Evolutionary conservation across 2,113 vertebrate species (phyloP).

Genomic region (Gallinago paraguaiae): DNA sequence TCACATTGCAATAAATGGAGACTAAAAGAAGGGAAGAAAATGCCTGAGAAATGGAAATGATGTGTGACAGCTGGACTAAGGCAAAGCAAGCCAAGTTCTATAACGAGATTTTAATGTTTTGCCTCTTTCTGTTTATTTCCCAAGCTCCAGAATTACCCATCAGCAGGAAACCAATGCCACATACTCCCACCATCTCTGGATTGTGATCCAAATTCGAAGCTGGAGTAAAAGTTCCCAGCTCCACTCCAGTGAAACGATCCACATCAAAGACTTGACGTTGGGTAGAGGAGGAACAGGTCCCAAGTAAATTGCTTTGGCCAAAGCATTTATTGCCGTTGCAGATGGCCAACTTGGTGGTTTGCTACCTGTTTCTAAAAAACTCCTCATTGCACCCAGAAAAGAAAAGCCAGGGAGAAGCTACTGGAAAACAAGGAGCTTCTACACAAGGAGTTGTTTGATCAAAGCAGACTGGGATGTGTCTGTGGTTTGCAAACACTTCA

Average conservation of each 20-base stretch:
- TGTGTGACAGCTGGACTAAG: background rate
- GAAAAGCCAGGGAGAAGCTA: background rate
- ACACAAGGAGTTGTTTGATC: background rate
- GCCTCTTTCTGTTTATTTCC: background rate
- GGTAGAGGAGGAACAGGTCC: background rate
- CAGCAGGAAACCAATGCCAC: background rate
- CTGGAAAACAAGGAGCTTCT: background rate
- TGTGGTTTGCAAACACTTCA: background rate
- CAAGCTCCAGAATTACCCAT: background rate
- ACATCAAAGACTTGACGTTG: background rate
- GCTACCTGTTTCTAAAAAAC: background rate
- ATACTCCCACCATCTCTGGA: background rate
- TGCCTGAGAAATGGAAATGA: background rate
- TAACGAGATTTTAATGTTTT: background rate
- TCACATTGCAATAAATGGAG: background rate
- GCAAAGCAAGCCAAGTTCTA: constrained; percentile 1
- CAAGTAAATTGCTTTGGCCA: background rate
- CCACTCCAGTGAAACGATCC: background rate
- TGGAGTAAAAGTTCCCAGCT: background rate
- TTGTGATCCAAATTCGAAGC: background rate
- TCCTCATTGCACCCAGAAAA: fast-evolving
- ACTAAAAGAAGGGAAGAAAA: background rate
- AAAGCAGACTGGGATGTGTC: background rate
- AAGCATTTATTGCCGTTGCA: background rate
- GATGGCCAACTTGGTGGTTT: background rate